Evolutionary conservation across 2,888 invertebrate genomes (phyloP).

Genomic region (Zaprionus bogoriensis): DNA sequence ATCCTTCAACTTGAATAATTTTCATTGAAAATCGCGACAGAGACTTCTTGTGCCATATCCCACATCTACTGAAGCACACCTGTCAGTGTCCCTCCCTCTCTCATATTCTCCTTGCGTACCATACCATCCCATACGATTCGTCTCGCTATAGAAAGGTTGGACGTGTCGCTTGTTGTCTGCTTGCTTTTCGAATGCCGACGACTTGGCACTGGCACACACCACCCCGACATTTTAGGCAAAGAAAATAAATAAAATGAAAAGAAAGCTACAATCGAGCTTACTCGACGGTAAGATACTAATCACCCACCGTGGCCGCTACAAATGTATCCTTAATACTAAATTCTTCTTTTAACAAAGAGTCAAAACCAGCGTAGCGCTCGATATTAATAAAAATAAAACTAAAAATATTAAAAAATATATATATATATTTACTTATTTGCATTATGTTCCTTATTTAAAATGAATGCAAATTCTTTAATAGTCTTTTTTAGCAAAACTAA

Average conservation of each 20-base stretch:
- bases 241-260: no score
- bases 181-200: constrained; percentile 19
- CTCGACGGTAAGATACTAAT: no score
- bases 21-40: constrained; percentile 77
- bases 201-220: not conserved
- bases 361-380: not conserved
- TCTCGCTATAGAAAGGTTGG: constrained; percentile 5
- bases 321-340: no score
- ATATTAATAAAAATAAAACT: not conserved
- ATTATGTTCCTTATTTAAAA: no score
- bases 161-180: not conserved
- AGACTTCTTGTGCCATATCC: constrained; percentile 20
- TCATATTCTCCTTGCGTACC: not conserved
- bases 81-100: constrained; percentile 10
- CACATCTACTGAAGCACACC: constrained; percentile 25
- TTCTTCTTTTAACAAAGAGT: no score
- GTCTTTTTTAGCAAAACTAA: constrained; percentile 4
- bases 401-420: not conserved
- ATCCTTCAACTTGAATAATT: constrained; percentile 83
- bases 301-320: no score
- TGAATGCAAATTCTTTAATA: not conserved
- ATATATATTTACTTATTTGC: no score
- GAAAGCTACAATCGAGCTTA: no score
- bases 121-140: not conserved
- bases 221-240: no score